Conservation (phyloP, 2,888 invertebrate species). For the Epinotia nisella region DNA sequence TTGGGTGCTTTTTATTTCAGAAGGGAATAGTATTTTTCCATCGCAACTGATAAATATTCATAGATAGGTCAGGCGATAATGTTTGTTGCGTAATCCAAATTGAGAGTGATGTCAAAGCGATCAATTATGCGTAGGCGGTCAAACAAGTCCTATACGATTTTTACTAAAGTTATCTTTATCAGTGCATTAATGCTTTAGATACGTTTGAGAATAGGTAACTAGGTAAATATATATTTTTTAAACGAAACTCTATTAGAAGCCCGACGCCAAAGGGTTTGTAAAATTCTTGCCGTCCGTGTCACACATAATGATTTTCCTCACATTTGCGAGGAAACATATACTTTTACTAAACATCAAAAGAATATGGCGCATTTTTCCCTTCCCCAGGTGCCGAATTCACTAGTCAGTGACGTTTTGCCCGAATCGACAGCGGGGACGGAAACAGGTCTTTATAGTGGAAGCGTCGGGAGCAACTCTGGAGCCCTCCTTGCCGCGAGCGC, state of each 20-base stretch:
- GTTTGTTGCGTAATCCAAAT: slow-evolving; percentile 59
- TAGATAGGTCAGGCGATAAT: slow-evolving; percentile 68
- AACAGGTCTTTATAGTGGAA: slow-evolving; percentile 56
- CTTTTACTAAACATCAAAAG: not conserved
- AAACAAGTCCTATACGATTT: not conserved
- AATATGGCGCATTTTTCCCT: slow-evolving; percentile 34
- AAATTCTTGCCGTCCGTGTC: too few species aligned
- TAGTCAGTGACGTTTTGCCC: slow-evolving; percentile 59
- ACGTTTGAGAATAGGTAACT: not conserved
- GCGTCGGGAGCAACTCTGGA: slow-evolving; percentile 57
- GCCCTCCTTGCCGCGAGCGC: slow-evolving; percentile 62
- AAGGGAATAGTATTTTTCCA: slow-evolving; percentile 72
- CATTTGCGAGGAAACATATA: not conserved
- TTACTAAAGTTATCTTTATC: not conserved
- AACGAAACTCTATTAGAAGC: too few species aligned
- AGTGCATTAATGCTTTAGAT: not conserved
- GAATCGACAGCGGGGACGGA: slow-evolving; percentile 63
- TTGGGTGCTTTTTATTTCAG: slow-evolving; percentile 54
- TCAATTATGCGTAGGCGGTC: slow-evolving; percentile 10
- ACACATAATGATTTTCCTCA: too few species aligned
- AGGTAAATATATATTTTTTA: too few species aligned
- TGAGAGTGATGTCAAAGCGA: slow-evolving; percentile 47
- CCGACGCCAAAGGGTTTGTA: too few species aligned
- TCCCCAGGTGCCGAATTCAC: slow-evolving; percentile 65
- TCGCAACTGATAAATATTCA: slow-evolving; percentile 76